phyloP scores from a whole-genome alignment of 2,888 invertebrate genomes.

The Boloria selene region DNA sequence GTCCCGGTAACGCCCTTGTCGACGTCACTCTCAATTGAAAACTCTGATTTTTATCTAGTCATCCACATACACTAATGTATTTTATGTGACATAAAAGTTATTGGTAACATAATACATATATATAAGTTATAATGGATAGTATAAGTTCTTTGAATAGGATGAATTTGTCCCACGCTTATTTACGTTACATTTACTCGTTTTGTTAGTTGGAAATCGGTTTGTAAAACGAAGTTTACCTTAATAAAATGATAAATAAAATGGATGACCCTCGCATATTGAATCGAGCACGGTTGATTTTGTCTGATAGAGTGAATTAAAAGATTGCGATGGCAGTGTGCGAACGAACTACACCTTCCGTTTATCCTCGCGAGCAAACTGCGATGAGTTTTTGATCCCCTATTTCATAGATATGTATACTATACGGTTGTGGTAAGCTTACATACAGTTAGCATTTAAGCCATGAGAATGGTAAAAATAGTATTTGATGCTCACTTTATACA shows the following conservation, averaged over 20 bases:
- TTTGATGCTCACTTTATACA: constrained; percentile 53
- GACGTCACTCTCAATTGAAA: constrained; percentile 55
- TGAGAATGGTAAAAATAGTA: constrained; percentile 1
- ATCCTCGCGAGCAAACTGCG: constrained; percentile 24
- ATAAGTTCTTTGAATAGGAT: constrained; percentile 12
- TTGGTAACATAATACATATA: constrained; percentile 29
- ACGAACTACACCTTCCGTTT: constrained; percentile 52
- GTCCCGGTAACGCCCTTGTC: constrained; percentile 59
- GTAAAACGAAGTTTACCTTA: background rate
- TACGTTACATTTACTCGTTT: background rate
- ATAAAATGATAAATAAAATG: constrained; percentile 30
- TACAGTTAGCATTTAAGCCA: background rate
- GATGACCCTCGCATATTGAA: constrained; percentile 39
- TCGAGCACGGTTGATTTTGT: constrained; percentile 49
- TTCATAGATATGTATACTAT: background rate
- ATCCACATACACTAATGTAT: constrained; percentile 33
- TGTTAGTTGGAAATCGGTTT: background rate
- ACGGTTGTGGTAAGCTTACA: background rate
- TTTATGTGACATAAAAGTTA: constrained; percentile 35
- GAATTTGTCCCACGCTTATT: constrained; percentile 33
- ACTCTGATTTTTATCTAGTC: constrained; percentile 49
- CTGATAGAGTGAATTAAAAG: constrained; percentile 62
- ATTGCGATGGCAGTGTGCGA: constrained; percentile 54
- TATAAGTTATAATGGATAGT: constrained; percentile 25
- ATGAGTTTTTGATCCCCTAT: constrained; percentile 23